Evolutionary conservation across 2,888 invertebrate species (phyloP), one percentile per base, ranked within the genome.

Genomic region (Rhabditoides inermis): DNA sequence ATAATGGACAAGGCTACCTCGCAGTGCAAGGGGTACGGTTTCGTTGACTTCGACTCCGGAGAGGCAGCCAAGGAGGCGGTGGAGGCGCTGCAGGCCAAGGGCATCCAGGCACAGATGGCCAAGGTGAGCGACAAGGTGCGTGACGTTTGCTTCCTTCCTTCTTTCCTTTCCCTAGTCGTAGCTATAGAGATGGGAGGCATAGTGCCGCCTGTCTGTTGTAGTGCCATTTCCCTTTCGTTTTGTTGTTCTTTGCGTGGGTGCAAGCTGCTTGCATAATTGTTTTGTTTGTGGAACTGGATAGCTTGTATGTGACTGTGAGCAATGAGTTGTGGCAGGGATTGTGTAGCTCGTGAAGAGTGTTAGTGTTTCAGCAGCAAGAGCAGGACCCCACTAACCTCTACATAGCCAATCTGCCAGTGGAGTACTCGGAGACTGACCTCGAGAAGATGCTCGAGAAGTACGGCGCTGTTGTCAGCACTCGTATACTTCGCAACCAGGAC

Each of bases 11-110:
- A 94, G 84, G 88, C 88, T 82, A 94, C 92, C 78, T 91, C 90
- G 84, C 90, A 91, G 85, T 95, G 95, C 86, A 94, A 92, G 88
- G 95, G 95, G 82, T 95, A 95, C 84, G 95, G 95, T 80, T 95
- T 95, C 85, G 94, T 95, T 80, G 95, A 98, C 84, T 95, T 95
- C 84, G 94, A 94, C 82, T 87, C 87, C 78, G 88, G 90, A 80
- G 85, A 86, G 78, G 88, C 90, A 79, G 95, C 95, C 77, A 90
- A 91, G 82, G 86, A 86, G 76, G 95, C 95, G 76, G 91, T 95
- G 77, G 90, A 90, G 83, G 90, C 89, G 81, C 85, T 95, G 81
- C 88, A 88, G 83, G 86, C 87, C 80, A 88, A 88, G 84, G 91
- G 90, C 83, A 87, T 92, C 81, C 92, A 94, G 85, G 94, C 92